Conservation (phyloP, 2,888 invertebrate species). For the Pteria penguin region DNA sequence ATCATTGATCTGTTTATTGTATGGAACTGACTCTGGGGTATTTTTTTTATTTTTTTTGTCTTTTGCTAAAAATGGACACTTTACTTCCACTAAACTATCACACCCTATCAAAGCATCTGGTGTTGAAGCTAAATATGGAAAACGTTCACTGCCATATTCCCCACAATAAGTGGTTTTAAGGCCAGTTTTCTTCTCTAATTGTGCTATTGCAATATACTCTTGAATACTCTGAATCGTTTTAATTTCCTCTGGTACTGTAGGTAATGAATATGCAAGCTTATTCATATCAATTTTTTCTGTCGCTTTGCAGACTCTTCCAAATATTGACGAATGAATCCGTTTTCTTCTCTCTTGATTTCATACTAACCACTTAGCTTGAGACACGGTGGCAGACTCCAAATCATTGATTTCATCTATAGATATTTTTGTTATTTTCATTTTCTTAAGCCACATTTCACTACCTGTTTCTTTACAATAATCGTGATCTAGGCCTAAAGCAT, state of each 20-base stretch:
- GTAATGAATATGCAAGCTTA: slow-evolving; percentile 32
- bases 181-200: too few relatives aligned
- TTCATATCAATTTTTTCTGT: slow-evolving; percentile 26
- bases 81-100: slow-evolving; percentile 26
- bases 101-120: slow-evolving; percentile 36
- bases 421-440: slow-evolving; percentile 30
- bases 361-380: slow-evolving; percentile 35
- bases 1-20: not conserved
- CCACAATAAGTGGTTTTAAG: too few relatives aligned
- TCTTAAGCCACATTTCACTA: slow-evolving; percentile 29
- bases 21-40: too few relatives aligned
- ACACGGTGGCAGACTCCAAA: too few relatives aligned
- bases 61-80: slow-evolving; percentile 34
- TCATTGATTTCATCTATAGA: not conserved
- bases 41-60: slow-evolving; percentile 8
- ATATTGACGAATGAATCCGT: slow-evolving; percentile 45
- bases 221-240: slow-evolving; percentile 32
- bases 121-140: slow-evolving; percentile 35
- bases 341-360: slow-evolving; percentile 42
- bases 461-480: slow-evolving; percentile 40
- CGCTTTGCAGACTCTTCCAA: slow-evolving; percentile 41
- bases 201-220: slow-evolving; percentile 38
- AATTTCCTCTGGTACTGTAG: slow-evolving; percentile 2
- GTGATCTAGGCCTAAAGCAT: slow-evolving; percentile 44
- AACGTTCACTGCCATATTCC: slow-evolving; percentile 14